Evolutionary conservation across 2,888 invertebrate genomes (phyloP).

Genomic region (Ectobius pallidus): DNA sequence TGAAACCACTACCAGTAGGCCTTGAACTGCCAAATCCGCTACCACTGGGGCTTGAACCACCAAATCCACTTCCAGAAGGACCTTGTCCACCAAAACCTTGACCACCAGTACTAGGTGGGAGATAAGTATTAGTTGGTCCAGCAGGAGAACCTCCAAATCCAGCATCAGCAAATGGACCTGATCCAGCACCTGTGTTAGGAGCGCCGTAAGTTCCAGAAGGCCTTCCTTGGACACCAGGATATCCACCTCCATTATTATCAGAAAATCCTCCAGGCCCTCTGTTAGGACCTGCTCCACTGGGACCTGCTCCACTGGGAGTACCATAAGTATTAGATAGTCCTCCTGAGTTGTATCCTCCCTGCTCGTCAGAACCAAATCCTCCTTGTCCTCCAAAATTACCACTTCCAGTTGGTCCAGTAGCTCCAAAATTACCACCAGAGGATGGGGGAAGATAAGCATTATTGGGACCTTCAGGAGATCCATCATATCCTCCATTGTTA

Average conservation of each 20-base stretch:
- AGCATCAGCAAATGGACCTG: neutral
- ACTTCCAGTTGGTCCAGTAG: neutral
- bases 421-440: neutral
- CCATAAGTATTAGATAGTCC: neutral
- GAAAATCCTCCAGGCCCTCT: neutral
- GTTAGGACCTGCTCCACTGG: neutral
- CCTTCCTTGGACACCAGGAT: neutral
- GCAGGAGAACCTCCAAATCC: neutral
- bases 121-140: neutral
- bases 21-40: too few species aligned
- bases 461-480: neutral
- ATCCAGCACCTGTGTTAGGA: neutral
- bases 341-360: neutral
- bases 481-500: neutral
- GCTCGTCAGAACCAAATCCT: neutral
- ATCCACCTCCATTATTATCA: neutral
- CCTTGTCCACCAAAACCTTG: neutral
- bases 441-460: conserved; percentile 3
- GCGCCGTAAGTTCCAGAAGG: conserved; percentile 1
- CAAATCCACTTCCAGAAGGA: neutral
- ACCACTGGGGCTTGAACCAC: neutral
- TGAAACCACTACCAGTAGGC: neutral
- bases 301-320: neutral
- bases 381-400: too few species aligned
- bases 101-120: neutral